These are phyloP conservation scores for Nowickia ferox DNA, from an alignment of 2,888 invertebrate species.

Conservation along the genomic window DNA sequence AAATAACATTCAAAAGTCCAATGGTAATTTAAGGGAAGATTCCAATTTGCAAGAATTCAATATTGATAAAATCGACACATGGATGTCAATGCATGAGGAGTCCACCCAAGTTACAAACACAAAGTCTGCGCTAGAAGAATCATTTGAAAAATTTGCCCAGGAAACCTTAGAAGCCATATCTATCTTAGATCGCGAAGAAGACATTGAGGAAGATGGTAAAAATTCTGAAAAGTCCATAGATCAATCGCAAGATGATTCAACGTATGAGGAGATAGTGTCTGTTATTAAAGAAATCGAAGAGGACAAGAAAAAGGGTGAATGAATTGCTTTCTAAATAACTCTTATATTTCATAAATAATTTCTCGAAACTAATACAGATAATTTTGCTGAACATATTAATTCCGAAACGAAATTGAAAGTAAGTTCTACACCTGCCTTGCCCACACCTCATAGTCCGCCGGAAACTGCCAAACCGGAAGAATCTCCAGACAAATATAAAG, in stretches of 20 bases:
- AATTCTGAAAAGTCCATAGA: constrained; percentile 79
- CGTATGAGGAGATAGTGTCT: constrained; percentile 83
- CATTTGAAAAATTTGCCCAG: constrained; percentile 74
- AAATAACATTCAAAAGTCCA: constrained; percentile 74
- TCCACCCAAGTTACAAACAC: constrained; percentile 65
- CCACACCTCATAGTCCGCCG: constrained; percentile 45
- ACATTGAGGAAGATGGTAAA: constrained; percentile 72
- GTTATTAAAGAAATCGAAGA: constrained; percentile 83
- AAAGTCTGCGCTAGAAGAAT: constrained; percentile 57
- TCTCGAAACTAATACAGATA: constrained; percentile 75
- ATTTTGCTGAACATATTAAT: constrained; percentile 78
- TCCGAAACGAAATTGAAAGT: constrained; percentile 79
- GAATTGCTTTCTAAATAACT: background rate
- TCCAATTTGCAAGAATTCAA: constrained; percentile 82
- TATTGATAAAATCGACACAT: constrained; percentile 83
- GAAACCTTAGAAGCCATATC: constrained; percentile 73
- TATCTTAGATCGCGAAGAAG: constrained; percentile 64
- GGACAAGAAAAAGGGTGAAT: constrained; percentile 81
- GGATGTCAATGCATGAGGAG: constrained; percentile 82
- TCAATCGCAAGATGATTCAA: constrained; percentile 80
- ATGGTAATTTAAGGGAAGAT: constrained; percentile 79
- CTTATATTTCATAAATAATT: background rate
- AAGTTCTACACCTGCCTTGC: constrained; percentile 74
- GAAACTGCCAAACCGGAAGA: constrained; percentile 45
- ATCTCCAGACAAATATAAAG: constrained; percentile 81